Conservation (phyloP, 1,140 invertebrate species). For the Procambarus clarkii region DNA sequence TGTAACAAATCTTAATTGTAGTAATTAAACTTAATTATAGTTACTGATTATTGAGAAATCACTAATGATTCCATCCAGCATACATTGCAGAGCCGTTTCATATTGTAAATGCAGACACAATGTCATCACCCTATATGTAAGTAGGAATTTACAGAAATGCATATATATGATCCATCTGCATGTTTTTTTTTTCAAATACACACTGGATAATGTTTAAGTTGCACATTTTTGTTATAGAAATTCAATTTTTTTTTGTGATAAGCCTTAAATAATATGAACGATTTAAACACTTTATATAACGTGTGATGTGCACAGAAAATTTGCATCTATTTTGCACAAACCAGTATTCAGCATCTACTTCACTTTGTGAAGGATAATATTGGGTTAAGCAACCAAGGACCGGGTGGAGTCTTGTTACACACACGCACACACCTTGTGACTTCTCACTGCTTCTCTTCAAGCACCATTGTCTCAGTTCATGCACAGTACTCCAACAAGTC, state of each 20-base stretch:
- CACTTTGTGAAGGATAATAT: background rate
- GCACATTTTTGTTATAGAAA: background rate
- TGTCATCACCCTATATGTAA: background rate
- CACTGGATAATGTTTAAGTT: background rate
- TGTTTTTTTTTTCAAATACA: background rate
- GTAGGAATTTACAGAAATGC: background rate
- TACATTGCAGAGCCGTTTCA: background rate
- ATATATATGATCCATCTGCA: background rate
- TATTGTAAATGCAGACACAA: conserved; percentile 3
- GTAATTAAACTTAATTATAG: conserved; percentile 15
- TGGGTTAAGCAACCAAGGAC: background rate
- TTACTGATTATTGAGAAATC: conserved; percentile 6
- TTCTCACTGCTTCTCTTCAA: background rate
- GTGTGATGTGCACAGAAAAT: background rate
- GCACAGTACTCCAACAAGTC: too few relatives aligned
- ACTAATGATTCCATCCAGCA: background rate
- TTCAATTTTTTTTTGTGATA: background rate
- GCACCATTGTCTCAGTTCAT: too few relatives aligned
- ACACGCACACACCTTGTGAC: background rate
- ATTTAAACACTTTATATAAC: background rate
- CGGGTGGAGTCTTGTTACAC: background rate
- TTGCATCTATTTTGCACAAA: background rate
- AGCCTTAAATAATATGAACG: background rate
- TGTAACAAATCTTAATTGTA: conserved; percentile 11
- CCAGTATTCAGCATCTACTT: background rate